Evolutionary conservation across 1,140 invertebrate species (phyloP).

Genomic region (Musca vetustissima): DNA sequence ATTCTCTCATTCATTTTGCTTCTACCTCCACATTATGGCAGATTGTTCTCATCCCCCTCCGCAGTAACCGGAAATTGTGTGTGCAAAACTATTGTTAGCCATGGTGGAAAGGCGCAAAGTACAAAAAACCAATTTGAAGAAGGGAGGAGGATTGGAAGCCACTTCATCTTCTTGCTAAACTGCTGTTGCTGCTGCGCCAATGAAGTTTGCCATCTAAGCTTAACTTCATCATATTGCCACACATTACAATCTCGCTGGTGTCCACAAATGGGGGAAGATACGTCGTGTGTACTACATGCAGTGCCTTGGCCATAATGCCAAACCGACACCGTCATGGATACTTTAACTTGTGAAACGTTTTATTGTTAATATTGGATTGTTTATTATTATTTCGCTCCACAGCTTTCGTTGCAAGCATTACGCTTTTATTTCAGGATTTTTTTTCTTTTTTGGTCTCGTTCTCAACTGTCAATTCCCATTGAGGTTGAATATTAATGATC

Average conservation of each 20-base stretch:
- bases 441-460: neutral
- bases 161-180: neutral
- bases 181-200: no score
- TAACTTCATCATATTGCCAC: neutral
- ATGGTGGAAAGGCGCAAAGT: no score
- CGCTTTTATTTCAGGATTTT: neutral
- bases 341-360: constrained; percentile 5
- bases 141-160: neutral
- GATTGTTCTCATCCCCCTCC: neutral
- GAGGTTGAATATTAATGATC: constrained; percentile 50
- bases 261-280: no score
- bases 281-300: neutral
- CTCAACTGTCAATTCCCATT: neutral
- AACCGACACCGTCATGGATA: constrained; percentile 3
- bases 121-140: neutral
- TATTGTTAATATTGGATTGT: constrained; percentile 35
- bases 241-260: neutral
- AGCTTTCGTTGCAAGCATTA: no score
- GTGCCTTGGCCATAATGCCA: neutral
- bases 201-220: neutral
- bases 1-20: constrained; percentile 17
- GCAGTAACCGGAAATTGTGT: neutral
- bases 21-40: neutral
- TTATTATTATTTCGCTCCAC: constrained; percentile 45
- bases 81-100: neutral